Evolutionary conservation across 92 coral and sea anemone genomes (phyloP), one percentile per base, ranked within the genome.

Genomic region (Zoanthus gigantus): DNA sequence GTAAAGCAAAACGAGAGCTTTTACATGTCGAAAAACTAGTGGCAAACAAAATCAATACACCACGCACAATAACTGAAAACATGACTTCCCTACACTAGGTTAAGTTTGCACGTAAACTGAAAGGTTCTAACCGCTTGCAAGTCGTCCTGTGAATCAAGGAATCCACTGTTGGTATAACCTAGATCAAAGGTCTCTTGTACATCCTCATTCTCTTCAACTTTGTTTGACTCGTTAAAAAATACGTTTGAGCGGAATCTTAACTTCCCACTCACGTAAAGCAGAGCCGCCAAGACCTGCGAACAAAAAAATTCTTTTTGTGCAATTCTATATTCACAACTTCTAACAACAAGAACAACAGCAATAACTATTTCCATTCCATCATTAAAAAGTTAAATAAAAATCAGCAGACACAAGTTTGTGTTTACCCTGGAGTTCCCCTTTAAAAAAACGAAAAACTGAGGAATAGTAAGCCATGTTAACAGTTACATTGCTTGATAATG

Each of bases 171-270:
- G 34, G 71, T 9, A 71, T 83, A 71, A 32, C 88, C 74, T 30
- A 77, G 46, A 79, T 72, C 60, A 23, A 91, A 76, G 0, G 85
- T 74, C 16, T 82, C 58, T 12, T 91, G 60, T 90, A 92, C 34
- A 69, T 92, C 95, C 76, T 71, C 93, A 74, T 83, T 90, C 7
- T 90, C 93, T 78, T 90, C 93, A 80, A 87, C 93, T 30, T 44
- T 81, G 5, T 90, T 91, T 10, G 75, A 66, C 85, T 69, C 10
- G 45, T 44, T 63, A 29, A 29, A 47, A 23, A 48, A 77, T 31
- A 74, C 78, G 30, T 86, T 87, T 12, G 42, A 47, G 7, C 48
- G 57, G 14, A 77, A 34, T 11, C 31, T 72, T 4, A 83, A 67
- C 23, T 71, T 86, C 12, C 88, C 76, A 7, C 89, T 76, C 86